phyloP scores from a whole-genome alignment of 2,113 vertebrate species.

The Prunella himalayana region DNA sequence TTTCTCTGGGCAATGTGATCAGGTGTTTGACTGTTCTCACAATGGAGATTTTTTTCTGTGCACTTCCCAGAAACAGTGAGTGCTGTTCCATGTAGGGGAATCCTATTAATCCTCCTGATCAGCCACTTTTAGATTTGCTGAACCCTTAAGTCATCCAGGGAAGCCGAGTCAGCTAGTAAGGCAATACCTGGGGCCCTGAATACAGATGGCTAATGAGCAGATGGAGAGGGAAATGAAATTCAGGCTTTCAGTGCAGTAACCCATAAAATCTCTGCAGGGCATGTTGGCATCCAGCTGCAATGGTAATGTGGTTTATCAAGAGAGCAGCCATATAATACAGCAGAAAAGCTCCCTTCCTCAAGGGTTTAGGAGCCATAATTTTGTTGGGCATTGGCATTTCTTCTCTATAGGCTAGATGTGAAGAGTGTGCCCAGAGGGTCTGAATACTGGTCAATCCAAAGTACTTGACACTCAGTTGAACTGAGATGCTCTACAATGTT shows the following conservation, averaged over 20 bases:
- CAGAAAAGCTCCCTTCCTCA: neutral
- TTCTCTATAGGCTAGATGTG: neutral
- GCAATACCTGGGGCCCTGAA: neutral
- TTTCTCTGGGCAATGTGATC: rapidly evolving
- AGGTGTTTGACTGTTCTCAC: neutral
- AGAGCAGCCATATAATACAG: neutral
- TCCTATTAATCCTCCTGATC: neutral
- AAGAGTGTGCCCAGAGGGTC: neutral
- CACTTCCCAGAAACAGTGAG: neutral
- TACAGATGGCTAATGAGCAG: neutral
- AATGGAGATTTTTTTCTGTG: neutral
- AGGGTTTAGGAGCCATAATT: neutral
- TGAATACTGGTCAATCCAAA: neutral
- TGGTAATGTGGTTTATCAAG: neutral
- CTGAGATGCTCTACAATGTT: neutral
- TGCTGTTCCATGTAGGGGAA: neutral
- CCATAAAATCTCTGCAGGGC: neutral
- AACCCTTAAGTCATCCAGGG: neutral
- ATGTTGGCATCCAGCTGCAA: neutral
- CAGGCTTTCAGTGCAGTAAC: neutral
- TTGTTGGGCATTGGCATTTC: neutral
- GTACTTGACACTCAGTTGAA: neutral
- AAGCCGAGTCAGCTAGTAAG: neutral
- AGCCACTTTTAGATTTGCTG: neutral
- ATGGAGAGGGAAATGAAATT: neutral